phyloP scores from a whole-genome alignment of 2,797 vertebrate species.

The Rhinogobio ventralis region DNA sequence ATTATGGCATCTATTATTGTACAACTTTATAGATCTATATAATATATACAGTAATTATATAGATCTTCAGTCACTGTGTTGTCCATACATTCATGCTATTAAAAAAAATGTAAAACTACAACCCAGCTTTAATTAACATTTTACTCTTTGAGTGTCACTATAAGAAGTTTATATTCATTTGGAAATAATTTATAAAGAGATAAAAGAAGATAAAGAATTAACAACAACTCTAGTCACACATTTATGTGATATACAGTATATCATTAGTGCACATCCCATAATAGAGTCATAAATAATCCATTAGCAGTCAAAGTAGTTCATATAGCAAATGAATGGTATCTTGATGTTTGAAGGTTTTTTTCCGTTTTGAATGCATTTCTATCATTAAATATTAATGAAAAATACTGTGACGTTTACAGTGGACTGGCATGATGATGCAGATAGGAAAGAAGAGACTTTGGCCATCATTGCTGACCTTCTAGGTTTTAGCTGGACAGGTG shows the following conservation, averaged over 20 bases:
- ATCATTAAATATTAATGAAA: conserved; percentile 50
- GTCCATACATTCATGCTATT: neutral
- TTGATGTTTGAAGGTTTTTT: conserved; percentile 21
- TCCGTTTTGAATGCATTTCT: conserved; percentile 13
- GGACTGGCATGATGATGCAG: conserved; percentile 90
- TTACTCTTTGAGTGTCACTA: neutral
- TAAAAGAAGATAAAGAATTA: neutral
- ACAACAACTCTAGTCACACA: neutral
- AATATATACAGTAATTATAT: neutral
- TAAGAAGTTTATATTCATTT: neutral
- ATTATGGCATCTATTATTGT: neutral
- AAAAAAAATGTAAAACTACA: neutral
- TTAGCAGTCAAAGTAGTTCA: neutral
- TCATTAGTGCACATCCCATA: neutral
- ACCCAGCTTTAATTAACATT: neutral
- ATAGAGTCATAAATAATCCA: neutral
- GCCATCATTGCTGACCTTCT: conserved; percentile 95
- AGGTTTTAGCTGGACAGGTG: conserved; percentile 99
- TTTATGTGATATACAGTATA: neutral
- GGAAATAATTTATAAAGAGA: neutral
- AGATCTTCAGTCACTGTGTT: neutral
- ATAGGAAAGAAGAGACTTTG: conserved; percentile 92
- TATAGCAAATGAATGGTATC: neutral
- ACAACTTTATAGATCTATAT: neutral
- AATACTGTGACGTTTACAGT: conserved; percentile 69